These are phyloP conservation scores for Drosophila mulleri DNA, from an alignment of 2,888 invertebrate species.

Conservation along the genomic window DNA sequence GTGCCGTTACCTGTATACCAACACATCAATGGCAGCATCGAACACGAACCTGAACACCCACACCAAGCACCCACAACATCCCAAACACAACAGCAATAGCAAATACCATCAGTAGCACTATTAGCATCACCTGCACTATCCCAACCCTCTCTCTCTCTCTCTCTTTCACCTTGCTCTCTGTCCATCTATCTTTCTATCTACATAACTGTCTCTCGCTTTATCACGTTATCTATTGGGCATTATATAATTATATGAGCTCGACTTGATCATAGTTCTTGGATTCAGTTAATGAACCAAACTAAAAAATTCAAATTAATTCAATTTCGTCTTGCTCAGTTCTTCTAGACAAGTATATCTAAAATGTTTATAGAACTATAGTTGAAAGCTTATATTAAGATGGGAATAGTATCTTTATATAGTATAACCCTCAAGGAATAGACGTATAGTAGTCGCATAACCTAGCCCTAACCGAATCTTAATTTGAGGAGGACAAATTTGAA, in stretches of 20 bases:
- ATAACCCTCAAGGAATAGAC: background rate
- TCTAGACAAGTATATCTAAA: background rate
- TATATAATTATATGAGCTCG: background rate
- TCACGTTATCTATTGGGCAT: background rate
- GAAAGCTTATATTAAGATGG: too few relatives aligned
- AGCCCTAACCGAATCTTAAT: background rate
- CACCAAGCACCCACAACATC: constrained; percentile 22
- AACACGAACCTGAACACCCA: background rate
- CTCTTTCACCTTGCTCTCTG: constrained; percentile 1
- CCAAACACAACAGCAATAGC: constrained; percentile 23
- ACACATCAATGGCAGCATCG: constrained; percentile 7
- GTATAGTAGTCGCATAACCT: background rate
- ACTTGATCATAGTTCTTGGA: background rate
- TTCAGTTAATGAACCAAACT: background rate
- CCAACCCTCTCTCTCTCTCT: constrained; percentile 1
- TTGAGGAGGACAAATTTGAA: too few relatives aligned
- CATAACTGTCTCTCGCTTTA: background rate
- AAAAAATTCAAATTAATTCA: background rate
- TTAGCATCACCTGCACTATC: constrained; percentile 29
- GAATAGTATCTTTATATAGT: background rate
- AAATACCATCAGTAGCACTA: constrained; percentile 21
- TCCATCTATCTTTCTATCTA: background rate
- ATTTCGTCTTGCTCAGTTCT: background rate
- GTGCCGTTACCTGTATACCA: constrained; percentile 10
- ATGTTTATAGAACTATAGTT: too few relatives aligned